Evolutionary conservation across 2,888 invertebrate species (phyloP), one percentile per base, ranked within the genome.

Genomic region (Tenthredo notha): DNA sequence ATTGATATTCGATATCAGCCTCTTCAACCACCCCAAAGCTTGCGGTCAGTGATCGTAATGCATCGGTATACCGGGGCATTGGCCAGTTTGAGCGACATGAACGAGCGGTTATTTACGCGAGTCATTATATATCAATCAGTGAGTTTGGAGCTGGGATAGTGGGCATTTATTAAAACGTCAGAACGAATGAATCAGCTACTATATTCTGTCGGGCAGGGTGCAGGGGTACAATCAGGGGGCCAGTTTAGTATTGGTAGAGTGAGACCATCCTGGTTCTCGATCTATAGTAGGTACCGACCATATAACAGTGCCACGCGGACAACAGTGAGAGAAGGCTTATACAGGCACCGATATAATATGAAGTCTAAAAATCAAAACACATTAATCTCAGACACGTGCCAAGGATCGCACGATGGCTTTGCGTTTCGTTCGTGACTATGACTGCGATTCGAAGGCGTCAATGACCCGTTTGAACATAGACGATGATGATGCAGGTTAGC

Each of bases 351-450:
- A 87, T 90, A 91, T 90, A 92, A 93, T 92, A 89, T 90, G 87
- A 90, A 92, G 92, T 92, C 92, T 92, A 92, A 92, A 93, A 93
- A 93, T 93, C 93, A 93, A 93, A 93, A 93, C 92, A 93, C 92
- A 92, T 93, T 93, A 92, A 93, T 93, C 93, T 91, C 88, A 85
- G 92, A 86, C 93, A 93, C 93, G 93, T 93, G 93, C 90, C 92
- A 84, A 86, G 88, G 91, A 92, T 92, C 92, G 91, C 92, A 91
- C 91, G 91, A 90, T 89, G 90, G 90, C 47, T 70, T 47, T 67
- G 47, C 70, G 50, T 70, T 67, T 67, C 67, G 33, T 6, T 67
- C 67, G 10, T 67, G 29, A 33, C 67, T 67, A 33, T 67, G 29
- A 33, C 61, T 67, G 25, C 67, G 33, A 33, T 67, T 25, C 67